Evolutionary conservation across 1,140 invertebrate species (phyloP).

Genomic region (Drosophila obscura): DNA sequence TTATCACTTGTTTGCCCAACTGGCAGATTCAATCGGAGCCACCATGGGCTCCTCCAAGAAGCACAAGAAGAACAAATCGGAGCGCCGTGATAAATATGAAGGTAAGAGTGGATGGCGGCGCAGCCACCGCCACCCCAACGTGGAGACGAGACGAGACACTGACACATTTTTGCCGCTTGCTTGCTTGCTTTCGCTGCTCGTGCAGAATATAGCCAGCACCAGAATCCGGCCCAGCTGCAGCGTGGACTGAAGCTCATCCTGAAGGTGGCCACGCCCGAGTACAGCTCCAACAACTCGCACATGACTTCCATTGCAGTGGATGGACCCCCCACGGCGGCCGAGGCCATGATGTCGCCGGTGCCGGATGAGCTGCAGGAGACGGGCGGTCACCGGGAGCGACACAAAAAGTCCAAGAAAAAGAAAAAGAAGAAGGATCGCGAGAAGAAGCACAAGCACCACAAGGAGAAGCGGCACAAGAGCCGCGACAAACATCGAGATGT

Average conservation of each 20-base stretch:
- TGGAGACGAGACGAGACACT: no score
- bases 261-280: conserved; percentile 91
- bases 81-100: conserved; percentile 87
- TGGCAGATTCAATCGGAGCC: background rate
- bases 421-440: conserved; percentile 90
- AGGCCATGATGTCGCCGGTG: conserved; percentile 78
- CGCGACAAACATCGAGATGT: conserved; percentile 59
- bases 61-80: conserved; percentile 90
- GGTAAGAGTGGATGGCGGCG: conserved; percentile 83
- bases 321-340: conserved; percentile 76
- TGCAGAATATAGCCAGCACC: conserved; percentile 83
- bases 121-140: background rate
- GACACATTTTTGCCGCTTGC: conserved; percentile 10
- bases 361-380: conserved; percentile 55
- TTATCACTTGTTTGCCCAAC: conserved; percentile 17
- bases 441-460: conserved; percentile 90
- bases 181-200: conserved; percentile 19
- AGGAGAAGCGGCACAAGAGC: conserved; percentile 85
- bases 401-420: conserved; percentile 91
- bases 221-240: conserved; percentile 85
- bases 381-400: conserved; percentile 82
- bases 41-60: conserved; percentile 86
- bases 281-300: conserved; percentile 84
- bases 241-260: conserved; percentile 90
- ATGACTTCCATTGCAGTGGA: conserved; percentile 36